Conservation (phyloP, 2,797 vertebrate species). For the Furcifer pardalis region DNA sequence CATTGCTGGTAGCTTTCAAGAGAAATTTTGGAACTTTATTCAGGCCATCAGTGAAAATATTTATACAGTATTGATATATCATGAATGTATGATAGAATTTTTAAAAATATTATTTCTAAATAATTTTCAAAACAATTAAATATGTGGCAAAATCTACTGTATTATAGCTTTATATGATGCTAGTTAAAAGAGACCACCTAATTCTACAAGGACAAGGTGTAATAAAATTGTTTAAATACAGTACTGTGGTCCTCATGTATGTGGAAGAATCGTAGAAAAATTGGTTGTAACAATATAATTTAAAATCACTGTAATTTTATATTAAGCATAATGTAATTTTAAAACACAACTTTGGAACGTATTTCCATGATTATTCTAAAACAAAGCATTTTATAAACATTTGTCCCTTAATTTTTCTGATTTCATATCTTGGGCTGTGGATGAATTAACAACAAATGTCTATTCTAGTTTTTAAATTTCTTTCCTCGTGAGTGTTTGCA, state of each 20-base stretch:
- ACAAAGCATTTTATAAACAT: neutral
- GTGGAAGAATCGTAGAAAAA: neutral
- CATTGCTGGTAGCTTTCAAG: neutral
- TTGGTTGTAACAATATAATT: neutral
- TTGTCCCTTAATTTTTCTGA: too few relatives aligned
- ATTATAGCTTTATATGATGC: neutral
- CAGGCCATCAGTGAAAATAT: neutral
- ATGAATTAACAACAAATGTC: neutral
- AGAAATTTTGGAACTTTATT: neutral
- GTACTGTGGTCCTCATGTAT: too few relatives aligned
- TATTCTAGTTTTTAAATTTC: neutral
- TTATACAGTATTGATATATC: neutral
- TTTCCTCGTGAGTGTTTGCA: neutral
- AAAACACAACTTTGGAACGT: neutral
- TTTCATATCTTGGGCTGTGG: neutral
- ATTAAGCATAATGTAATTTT: neutral
- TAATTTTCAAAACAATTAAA: neutral
- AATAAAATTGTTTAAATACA: neutral
- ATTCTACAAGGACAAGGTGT: too few relatives aligned
- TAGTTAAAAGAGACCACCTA: neutral
- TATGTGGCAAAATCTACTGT: neutral
- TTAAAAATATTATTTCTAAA: neutral
- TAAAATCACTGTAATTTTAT: neutral
- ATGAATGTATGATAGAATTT: neutral
- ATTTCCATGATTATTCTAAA: neutral